Conservation (phyloP, 2,888 invertebrate species). For the Leptura quadrifasciata region DNA sequence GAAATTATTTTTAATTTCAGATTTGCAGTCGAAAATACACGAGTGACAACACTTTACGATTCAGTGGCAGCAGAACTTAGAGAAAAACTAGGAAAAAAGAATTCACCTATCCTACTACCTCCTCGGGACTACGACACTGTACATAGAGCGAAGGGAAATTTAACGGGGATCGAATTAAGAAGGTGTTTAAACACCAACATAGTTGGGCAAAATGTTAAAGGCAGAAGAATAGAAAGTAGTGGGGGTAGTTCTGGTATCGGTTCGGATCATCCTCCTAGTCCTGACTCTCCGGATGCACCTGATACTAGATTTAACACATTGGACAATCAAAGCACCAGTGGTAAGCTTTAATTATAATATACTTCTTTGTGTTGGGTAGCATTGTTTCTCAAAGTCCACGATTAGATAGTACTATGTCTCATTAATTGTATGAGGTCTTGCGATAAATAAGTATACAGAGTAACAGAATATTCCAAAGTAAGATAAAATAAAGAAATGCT, state of each 20-base stretch:
- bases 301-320: slow-evolving; percentile 73
- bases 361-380: too few species aligned
- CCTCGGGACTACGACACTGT: slow-evolving; percentile 97
- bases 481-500: too few species aligned
- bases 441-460: too few species aligned
- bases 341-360: slow-evolving; percentile 71
- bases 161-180: slow-evolving; percentile 83
- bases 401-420: too few species aligned
- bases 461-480: too few species aligned
- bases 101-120: slow-evolving; percentile 87
- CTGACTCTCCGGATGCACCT: slow-evolving; percentile 76
- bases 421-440: too few species aligned
- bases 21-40: slow-evolving; percentile 70
- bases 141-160: slow-evolving; percentile 84
- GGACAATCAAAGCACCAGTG: slow-evolving; percentile 80
- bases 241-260: slow-evolving; percentile 93
- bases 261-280: slow-evolving; percentile 91
- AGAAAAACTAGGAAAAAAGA: slow-evolving; percentile 79
- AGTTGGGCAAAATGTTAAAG: slow-evolving; percentile 75
- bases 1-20: slow-evolving; percentile 57
- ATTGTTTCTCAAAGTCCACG: too few species aligned
- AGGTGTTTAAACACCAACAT: slow-evolving; percentile 84
- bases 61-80: slow-evolving; percentile 94
- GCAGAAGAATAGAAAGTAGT: slow-evolving; percentile 68
- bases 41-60: slow-evolving; percentile 88